Percentiles rank a stretch among this genome's conserved stretches.
Evolutionary conservation across 2,888 invertebrate species (phyloP).

Genomic region (Melipona beecheii): DNA sequence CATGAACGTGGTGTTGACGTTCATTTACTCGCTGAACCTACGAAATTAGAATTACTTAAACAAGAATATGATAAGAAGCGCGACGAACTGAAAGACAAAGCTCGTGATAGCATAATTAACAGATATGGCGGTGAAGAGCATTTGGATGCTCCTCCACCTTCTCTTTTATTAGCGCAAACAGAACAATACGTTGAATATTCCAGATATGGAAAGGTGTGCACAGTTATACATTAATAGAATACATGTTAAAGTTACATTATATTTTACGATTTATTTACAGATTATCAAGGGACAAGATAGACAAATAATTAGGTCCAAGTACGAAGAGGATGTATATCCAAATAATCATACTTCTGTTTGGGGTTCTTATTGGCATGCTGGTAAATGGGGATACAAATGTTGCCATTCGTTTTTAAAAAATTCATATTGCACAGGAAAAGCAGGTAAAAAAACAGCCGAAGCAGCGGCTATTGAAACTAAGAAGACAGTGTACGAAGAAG

Average conservation of each 20-base stretch:
- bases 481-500: constrained; percentile 61
- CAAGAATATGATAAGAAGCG: constrained; percentile 95
- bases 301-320: constrained; percentile 92
- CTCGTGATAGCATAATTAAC: constrained; percentile 93
- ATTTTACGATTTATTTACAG: constrained; percentile 70
- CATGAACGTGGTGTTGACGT: constrained; percentile 96
- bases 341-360: constrained; percentile 98
- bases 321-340: constrained; percentile 96
- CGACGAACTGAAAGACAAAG: constrained; percentile 94
- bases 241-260: background rate
- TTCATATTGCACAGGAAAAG: constrained; percentile 94
- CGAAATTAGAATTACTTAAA: constrained; percentile 96
- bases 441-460: constrained; percentile 84
- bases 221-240: background rate
- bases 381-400: constrained; percentile 98
- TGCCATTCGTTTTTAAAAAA: constrained; percentile 96
- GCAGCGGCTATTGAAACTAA: constrained; percentile 30
- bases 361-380: constrained; percentile 98
- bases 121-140: constrained; percentile 98
- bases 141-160: constrained; percentile 93
- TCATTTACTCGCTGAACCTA: constrained; percentile 98
- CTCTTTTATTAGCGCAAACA: constrained; percentile 96
- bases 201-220: constrained; percentile 91
- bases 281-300: constrained; percentile 93
- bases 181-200: constrained; percentile 98